Percentiles rank a stretch among this genome's conserved stretches.
phyloP scores from a whole-genome alignment of 2,888 invertebrate genomes.

The Epicampocera succincta region DNA sequence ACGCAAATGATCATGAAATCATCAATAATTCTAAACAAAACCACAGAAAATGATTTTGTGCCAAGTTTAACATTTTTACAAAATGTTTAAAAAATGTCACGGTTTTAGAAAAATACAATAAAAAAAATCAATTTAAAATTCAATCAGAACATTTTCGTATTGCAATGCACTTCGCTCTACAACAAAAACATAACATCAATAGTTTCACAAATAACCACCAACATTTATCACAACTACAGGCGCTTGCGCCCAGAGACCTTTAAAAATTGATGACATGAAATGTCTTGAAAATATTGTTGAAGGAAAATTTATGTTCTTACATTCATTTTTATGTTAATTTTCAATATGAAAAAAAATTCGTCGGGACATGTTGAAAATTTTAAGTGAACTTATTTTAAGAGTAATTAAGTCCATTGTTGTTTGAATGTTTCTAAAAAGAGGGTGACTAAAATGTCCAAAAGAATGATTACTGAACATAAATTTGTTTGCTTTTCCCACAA shows the following conservation, averaged over 20 bases:
- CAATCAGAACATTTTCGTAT: constrained; percentile 25
- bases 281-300: constrained; percentile 21
- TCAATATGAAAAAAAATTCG: constrained; percentile 9
- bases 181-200: constrained; percentile 9
- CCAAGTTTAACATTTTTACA: constrained; percentile 18
- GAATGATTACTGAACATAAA: too few species aligned
- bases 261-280: constrained; percentile 23
- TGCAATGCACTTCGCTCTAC: constrained; percentile 32
- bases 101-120: neutral
- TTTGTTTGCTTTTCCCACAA: too few species aligned
- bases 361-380: constrained; percentile 14
- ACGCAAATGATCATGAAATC: constrained; percentile 27
- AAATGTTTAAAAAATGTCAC: constrained; percentile 5
- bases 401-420: too few species aligned
- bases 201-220: constrained; percentile 5
- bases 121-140: constrained; percentile 19
- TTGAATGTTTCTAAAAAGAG: too few species aligned
- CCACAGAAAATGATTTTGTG: neutral
- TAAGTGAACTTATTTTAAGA: too few species aligned
- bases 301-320: neutral
- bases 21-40: constrained; percentile 39
- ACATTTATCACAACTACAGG: neutral
- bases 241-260: constrained; percentile 1
- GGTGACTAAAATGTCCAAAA: too few species aligned
- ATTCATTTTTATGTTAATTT: neutral